Base-by-base conservation (phyloP, 2,888 invertebrate species). In the Drosophila falleni region DNA sequence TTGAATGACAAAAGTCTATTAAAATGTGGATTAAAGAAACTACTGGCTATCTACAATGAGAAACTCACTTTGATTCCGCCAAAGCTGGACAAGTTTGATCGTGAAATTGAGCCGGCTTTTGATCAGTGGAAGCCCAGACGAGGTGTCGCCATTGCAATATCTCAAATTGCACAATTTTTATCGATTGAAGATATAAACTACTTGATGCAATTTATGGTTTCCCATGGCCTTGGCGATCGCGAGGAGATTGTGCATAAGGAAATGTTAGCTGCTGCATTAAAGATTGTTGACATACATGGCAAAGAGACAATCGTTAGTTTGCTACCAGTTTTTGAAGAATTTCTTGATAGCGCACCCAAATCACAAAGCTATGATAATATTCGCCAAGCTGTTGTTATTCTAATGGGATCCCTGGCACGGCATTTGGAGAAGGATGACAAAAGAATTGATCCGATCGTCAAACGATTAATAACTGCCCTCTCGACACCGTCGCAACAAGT, bases 401-500 rank as follows among this genome's bases (percentile, higher is more conserved):
- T 99, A 61, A 98, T 99, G 96, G 99, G 99, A 5, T 98, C 97
- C 0, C 94, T 99, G 81, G 99, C 99, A n/a, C 95, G 97, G 46
- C 98, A 99, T 94, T 95, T 99, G 88, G 97, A 97, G 84, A 97
- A 97, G 73, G 96, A 96, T 74, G 98, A 99, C 93, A 95, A 95
- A 3, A 94, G 98, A 89, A 96, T 99, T 82, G 96, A 97, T 90
- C 98, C 99, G n/a, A 99, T 99, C 89, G 96, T 99, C 9, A 95
- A 96, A 84, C 95, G 98, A 67, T 94, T 99, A 49, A 95, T 99
- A 56, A 96, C 97, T 55, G 97, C 99, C 0, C 94, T 99, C 5
- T 97, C 97, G 37, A 99, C 99, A 41, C 99, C 99, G 11, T 98
- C 99, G 41, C 98, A 99, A 92, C 97, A 97, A 94, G 98, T 99